Conservation (phyloP, 2,113 vertebrate species). For the Paratilapia polleni region DNA sequence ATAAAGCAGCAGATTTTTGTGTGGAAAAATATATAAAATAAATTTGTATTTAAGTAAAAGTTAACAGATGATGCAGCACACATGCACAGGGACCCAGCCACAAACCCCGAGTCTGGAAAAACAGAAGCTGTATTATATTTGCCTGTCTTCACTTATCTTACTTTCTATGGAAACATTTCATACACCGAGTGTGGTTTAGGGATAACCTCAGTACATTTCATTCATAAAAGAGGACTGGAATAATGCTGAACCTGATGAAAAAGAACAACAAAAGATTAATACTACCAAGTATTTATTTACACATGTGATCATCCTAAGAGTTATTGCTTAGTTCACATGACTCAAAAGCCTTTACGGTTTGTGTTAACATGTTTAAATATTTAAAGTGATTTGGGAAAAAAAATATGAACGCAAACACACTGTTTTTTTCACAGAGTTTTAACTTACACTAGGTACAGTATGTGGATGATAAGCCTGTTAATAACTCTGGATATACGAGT, state of each 20-base stretch:
- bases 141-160: background rate
- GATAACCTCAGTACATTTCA: background rate
- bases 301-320: slow-evolving; percentile 39
- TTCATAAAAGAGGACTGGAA: background rate
- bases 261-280: slow-evolving; percentile 16
- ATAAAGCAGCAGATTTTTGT: too few species aligned
- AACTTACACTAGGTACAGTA: slow-evolving; percentile 18
- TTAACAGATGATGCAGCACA: too few species aligned
- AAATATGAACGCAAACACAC: background rate
- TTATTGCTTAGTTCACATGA: slow-evolving; percentile 61
- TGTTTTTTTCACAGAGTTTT: slow-evolving; percentile 27
- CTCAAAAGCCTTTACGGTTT: slow-evolving; percentile 51
- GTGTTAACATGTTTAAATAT: slow-evolving; percentile 42
- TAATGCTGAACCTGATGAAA: background rate
- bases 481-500: slow-evolving; percentile 21
- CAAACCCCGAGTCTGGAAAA: background rate
- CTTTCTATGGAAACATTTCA: background rate
- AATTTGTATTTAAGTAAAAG: too few species aligned
- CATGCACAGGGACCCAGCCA: background rate
- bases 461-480: slow-evolving; percentile 17
- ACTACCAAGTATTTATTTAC: slow-evolving; percentile 72
- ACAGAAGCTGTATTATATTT: background rate
- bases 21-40: too few species aligned
- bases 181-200: background rate
- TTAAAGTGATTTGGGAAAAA: slow-evolving; percentile 27